These are phyloP conservation scores for Aurelia sp. DNA, from an alignment of 30 jellyfish, hydroid and myxozoan genomes.

Conservation along the genomic window DNA sequence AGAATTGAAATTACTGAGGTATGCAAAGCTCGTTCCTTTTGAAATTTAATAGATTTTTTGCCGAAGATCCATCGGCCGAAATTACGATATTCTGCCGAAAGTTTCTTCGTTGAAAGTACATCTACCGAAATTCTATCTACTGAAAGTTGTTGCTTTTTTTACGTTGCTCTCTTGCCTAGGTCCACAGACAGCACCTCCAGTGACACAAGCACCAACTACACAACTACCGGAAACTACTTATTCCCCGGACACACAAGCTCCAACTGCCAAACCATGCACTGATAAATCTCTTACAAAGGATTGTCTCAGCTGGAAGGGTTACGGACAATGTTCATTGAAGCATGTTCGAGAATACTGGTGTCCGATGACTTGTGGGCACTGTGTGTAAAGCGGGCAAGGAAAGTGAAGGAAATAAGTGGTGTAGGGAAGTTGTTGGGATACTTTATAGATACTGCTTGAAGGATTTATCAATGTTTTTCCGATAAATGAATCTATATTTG, in stretches of 20 bases:
- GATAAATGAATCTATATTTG: too few species aligned
- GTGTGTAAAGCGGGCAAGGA: background rate
- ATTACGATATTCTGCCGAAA: too few species aligned
- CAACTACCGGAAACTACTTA: conserved; percentile 1
- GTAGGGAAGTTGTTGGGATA: background rate
- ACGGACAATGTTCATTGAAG: conserved; percentile 19
- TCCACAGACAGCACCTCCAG: conserved; percentile 22
- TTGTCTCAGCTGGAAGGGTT: conserved; percentile 9
- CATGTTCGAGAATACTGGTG: conserved; percentile 28
- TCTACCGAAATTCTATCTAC: too few species aligned
- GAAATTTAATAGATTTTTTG: too few species aligned
- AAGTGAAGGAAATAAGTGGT: background rate
- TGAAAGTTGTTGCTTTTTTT: too few species aligned
- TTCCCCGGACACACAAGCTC: background rate
- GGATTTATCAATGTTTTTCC: background rate
- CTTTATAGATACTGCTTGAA: background rate
- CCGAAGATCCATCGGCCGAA: too few species aligned
- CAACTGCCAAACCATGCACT: conserved; percentile 16
- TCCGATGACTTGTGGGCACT: conserved; percentile 28
- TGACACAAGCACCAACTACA: conserved; percentile 27
- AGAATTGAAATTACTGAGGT: too few species aligned
- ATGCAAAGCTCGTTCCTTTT: too few species aligned
- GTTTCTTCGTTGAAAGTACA: too few species aligned
- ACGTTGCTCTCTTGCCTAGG: too few species aligned
- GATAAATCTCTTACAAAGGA: conserved; percentile 5